A percentile compares a stretch with the other conserved stretches of the same genome.
These are phyloP conservation scores for Cryptocephalus primarius DNA, from an alignment of 2,888 invertebrate genomes.

Conservation along the genomic window DNA sequence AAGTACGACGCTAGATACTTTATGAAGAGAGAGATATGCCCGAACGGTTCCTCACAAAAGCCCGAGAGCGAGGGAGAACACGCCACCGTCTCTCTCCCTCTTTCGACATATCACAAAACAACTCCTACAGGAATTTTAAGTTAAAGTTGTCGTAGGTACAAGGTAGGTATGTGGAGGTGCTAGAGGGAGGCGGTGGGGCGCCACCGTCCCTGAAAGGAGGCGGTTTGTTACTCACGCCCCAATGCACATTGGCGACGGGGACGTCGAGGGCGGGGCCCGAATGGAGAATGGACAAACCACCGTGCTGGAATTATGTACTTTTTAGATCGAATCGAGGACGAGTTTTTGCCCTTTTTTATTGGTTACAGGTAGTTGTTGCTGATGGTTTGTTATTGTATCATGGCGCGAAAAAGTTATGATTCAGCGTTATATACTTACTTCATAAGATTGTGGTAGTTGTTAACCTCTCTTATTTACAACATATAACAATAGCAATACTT, in stretches of 20 bases:
- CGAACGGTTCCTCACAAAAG: background rate
- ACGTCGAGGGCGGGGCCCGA: constrained; percentile 27
- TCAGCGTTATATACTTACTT: too few species aligned
- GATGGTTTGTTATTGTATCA: too few species aligned
- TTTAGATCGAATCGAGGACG: too few species aligned
- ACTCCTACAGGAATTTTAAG: background rate
- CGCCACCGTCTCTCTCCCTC: background rate
- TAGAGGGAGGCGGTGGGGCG: background rate
- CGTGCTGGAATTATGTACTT: too few species aligned
- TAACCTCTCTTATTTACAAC: too few species aligned
- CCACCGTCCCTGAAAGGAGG: background rate
- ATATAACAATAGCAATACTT: too few species aligned
- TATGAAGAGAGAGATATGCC: background rate
- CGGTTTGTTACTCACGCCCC: constrained; percentile 36
- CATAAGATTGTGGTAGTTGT: too few species aligned
- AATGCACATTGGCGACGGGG: constrained; percentile 35
- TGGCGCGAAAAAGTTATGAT: too few species aligned
- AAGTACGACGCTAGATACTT: too few species aligned
- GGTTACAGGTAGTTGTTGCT: too few species aligned
- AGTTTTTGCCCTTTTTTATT: too few species aligned
- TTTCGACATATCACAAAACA: background rate
- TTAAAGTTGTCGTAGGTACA: background rate
- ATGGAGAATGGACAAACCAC: background rate
- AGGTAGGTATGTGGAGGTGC: constrained; percentile 1
- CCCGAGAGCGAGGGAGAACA: background rate